Base-by-base conservation (phyloP, 2,888 invertebrate species). In the Eurytoma adleriae region DNA sequence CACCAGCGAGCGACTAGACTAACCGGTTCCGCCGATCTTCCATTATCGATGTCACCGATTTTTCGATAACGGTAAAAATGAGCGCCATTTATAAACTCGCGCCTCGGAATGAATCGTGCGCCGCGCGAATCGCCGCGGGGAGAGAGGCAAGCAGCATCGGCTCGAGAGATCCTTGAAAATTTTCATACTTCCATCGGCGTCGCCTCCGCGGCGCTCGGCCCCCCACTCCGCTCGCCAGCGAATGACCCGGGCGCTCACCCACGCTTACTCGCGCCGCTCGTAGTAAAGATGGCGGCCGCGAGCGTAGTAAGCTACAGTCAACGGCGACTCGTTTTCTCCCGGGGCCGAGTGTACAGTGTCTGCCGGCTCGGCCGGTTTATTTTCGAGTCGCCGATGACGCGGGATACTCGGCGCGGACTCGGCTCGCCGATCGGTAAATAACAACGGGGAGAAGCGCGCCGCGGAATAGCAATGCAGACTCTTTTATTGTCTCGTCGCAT, bases 211-310 rank as follows among this genome's bases (percentile, higher is more conserved):
- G 79, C 75, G 13, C 78, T 81, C 78, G n/a, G 68, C 57, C 76
- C 77, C 76, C 76, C 64, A 50, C 72, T 81, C 79, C 69, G 82
- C 77, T 76, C 76, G 61, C 69, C 70, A 54, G 76, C 85, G 84
- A 87, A 85, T 86, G 87, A 87, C 87, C 87, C 85, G 83, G 84
- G 86, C 84, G 84, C 85, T 89, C 88, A 88, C 89, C 88, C 89
- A 88, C 89, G 88, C 87, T 54, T 70, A 56, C 54, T 54, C 40
- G 61, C 61, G 72, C 81, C 24, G 30, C 83, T 74, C 86, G 87
- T 89, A 89, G 89, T 89, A 89, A 90, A 89, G 86, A 89, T 89
- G 88, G 87, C 87, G 83, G 86, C 83, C 83, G 74, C 82, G 76
- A 69, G 78, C 79, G 73, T 77, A 83, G 80, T 86, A 86, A 85